These are phyloP conservation scores for Auanema sp. DNA, from an alignment of 2,888 invertebrate species.

Conservation along the genomic window DNA sequence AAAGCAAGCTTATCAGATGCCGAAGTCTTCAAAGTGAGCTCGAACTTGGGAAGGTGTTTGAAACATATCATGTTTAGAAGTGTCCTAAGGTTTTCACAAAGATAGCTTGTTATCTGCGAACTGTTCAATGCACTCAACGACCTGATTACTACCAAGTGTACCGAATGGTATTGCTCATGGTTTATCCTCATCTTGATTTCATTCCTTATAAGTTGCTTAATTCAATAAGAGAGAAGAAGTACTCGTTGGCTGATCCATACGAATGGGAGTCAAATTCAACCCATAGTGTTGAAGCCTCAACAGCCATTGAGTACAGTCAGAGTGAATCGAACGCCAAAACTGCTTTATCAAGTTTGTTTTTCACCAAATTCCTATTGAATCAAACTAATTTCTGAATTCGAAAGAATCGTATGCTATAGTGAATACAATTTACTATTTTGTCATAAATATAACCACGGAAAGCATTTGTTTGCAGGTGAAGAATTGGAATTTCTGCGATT, in stretches of 20 bases:
- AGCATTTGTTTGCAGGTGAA: conserved; percentile 17
- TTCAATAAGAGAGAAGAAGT: conserved; percentile 2
- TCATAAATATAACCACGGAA: too few relatives aligned
- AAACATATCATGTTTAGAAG: not conserved
- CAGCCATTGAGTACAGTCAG: conserved; percentile 10
- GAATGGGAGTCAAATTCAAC: conserved; percentile 11
- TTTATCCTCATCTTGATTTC: not conserved
- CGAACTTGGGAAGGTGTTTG: too few relatives aligned
- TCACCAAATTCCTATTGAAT: not conserved
- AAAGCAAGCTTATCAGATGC: too few relatives aligned
- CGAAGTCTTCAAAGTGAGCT: too few relatives aligned
- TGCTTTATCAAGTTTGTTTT: conserved; percentile 1
- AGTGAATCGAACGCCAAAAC: conserved; percentile 5
- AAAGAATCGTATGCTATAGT: too few relatives aligned
- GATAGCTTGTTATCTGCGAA: conserved; percentile 35
- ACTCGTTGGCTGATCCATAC: conserved; percentile 12
- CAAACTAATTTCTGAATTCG: too few relatives aligned
- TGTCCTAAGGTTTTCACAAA: conserved; percentile 37
- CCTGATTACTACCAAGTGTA: conserved; percentile 42
- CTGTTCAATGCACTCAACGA: conserved; percentile 28
- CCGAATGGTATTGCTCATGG: conserved; percentile 26
- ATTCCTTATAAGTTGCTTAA: conserved; percentile 4
- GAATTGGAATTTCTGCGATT: conserved; percentile 42
- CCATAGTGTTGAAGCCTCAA: not conserved
- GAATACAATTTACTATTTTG: too few relatives aligned